These are phyloP conservation scores for Camponotus fellah DNA, from an alignment of 2,888 invertebrate species.

Conservation along the genomic window DNA sequence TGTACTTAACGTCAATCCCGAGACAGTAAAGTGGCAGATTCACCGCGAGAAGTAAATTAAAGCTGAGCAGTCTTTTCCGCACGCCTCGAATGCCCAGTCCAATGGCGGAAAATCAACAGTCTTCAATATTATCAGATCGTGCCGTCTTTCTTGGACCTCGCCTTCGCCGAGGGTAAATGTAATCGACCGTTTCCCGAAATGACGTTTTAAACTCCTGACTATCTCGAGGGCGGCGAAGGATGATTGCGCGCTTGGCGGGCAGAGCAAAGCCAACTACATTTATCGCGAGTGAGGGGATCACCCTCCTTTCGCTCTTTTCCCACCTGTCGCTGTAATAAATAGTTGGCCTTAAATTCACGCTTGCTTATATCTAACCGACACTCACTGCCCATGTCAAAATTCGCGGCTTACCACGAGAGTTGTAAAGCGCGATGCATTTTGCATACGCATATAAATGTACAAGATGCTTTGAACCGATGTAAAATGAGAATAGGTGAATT, in stretches of 20 bases:
- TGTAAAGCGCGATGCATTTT: slow-evolving; percentile 13
- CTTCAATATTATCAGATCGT: slow-evolving; percentile 42
- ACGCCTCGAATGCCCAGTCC: slow-evolving; percentile 22
- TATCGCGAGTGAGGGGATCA: slow-evolving; percentile 56
- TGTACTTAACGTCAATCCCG: slow-evolving; percentile 34
- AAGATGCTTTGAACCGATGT: too few relatives aligned
- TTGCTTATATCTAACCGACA: slow-evolving; percentile 69
- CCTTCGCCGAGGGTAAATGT: slow-evolving; percentile 59
- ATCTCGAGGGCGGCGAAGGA: slow-evolving; percentile 67
- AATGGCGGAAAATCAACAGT: slow-evolving; percentile 38
- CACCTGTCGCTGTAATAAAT: slow-evolving; percentile 56
- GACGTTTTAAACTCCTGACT: slow-evolving; percentile 70
- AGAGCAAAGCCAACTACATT: slow-evolving; percentile 75
- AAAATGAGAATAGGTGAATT: too few relatives aligned
- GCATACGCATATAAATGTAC: background rate
- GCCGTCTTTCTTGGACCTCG: slow-evolving; percentile 3
- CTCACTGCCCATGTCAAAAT: slow-evolving; percentile 79
- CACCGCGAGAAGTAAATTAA: slow-evolving; percentile 18
- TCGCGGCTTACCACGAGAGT: slow-evolving; percentile 64
- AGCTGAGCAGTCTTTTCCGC: slow-evolving; percentile 11
- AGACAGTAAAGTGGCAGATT: background rate
- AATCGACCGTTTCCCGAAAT: slow-evolving; percentile 69
- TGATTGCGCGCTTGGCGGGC: slow-evolving; percentile 63
- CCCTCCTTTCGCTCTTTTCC: slow-evolving; percentile 37
- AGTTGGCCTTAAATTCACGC: slow-evolving; percentile 64